A percentile compares a stretch with the other conserved stretches of the same genome.
These are phyloP conservation scores for Drosophila guanche DNA, from an alignment of 1,140 invertebrate species.

Conservation along the genomic window DNA sequence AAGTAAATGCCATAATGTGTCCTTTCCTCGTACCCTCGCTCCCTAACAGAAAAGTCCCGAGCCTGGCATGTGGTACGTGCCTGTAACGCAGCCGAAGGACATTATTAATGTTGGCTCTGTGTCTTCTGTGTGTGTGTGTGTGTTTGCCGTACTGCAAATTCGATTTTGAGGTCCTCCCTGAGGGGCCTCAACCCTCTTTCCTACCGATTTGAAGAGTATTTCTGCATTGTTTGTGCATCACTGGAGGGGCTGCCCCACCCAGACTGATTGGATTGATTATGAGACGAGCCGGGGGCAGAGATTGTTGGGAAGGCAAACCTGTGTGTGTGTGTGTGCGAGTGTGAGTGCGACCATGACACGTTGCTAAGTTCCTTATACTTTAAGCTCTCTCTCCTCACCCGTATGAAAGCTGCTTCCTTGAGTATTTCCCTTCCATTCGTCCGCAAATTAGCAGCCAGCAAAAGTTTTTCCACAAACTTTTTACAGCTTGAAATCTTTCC, in stretches of 20 bases:
- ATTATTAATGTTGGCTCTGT: conserved; percentile 37
- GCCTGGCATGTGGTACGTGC: conserved; percentile 41
- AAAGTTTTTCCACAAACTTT: conserved; percentile 22
- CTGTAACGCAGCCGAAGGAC: conserved; percentile 48
- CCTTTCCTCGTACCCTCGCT: not conserved
- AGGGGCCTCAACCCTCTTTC: not conserved
- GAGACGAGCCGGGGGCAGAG: conserved; percentile 3
- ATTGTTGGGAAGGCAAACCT: not conserved
- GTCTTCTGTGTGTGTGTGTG: conserved; percentile 2
- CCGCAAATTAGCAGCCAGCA: conserved; percentile 36
- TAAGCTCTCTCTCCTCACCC: not conserved
- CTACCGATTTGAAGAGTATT: conserved; percentile 14
- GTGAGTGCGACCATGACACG: conserved; percentile 24
- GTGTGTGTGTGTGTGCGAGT: too few species aligned
- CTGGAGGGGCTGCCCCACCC: not conserved
- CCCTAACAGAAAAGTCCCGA: too few species aligned
- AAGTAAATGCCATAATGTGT: conserved; percentile 27
- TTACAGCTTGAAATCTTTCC: not conserved
- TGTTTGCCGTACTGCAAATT: conserved; percentile 19
- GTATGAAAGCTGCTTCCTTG: not conserved
- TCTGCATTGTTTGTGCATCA: conserved; percentile 20
- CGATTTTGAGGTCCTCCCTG: conserved; percentile 33
- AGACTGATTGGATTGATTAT: conserved; percentile 41
- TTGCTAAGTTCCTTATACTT: conserved; percentile 4
- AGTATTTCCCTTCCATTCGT: conserved; percentile 3